A percentile compares a stretch with the other conserved stretches of the same genome.
These are phyloP conservation scores for Enteromius fasciolatus DNA, from an alignment of 2,797 vertebrate species.

Conservation along the genomic window DNA sequence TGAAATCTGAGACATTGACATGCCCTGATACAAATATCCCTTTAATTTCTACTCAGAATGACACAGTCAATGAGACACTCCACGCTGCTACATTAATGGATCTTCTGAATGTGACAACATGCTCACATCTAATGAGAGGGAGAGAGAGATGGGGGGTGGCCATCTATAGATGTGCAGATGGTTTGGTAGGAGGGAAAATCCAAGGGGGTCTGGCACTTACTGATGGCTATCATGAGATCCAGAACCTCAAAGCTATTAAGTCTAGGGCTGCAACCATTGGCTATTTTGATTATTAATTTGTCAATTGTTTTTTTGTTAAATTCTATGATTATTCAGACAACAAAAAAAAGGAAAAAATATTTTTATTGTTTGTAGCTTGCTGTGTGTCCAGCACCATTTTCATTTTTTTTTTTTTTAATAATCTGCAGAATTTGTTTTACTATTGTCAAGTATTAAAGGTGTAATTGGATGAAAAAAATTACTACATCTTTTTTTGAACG, in stretches of 20 bases:
- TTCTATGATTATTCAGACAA: not conserved
- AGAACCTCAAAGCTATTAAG: slow-evolving; percentile 52
- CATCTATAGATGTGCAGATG: slow-evolving; percentile 23
- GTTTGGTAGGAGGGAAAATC: slow-evolving; percentile 16
- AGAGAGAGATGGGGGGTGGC: not conserved
- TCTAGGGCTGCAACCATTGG: slow-evolving; percentile 35
- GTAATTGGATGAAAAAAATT: not conserved
- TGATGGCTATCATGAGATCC: slow-evolving; percentile 43
- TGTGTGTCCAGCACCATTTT: not conserved
- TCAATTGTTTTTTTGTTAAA: not conserved
- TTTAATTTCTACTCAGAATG: slow-evolving; percentile 46
- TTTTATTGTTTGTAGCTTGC: not conserved
- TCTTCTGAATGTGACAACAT: slow-evolving; percentile 52
- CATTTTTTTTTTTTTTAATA: not conserved
- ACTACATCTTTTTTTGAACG: not conserved
- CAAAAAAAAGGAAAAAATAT: not conserved
- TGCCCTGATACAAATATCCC: slow-evolving; percentile 40
- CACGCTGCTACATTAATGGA: slow-evolving; percentile 47
- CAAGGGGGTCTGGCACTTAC: slow-evolving; percentile 32
- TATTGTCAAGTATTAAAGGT: not conserved
- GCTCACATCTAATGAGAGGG: slow-evolving; percentile 39
- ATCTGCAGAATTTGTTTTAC: not conserved
- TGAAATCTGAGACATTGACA: slow-evolving; percentile 44
- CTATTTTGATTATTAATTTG: not conserved
- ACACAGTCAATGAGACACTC: slow-evolving; percentile 48